Percentiles rank a stretch among this genome's conserved stretches.
phyloP scores from a whole-genome alignment of 2,888 invertebrate species.

The Rhagium mordax region DNA sequence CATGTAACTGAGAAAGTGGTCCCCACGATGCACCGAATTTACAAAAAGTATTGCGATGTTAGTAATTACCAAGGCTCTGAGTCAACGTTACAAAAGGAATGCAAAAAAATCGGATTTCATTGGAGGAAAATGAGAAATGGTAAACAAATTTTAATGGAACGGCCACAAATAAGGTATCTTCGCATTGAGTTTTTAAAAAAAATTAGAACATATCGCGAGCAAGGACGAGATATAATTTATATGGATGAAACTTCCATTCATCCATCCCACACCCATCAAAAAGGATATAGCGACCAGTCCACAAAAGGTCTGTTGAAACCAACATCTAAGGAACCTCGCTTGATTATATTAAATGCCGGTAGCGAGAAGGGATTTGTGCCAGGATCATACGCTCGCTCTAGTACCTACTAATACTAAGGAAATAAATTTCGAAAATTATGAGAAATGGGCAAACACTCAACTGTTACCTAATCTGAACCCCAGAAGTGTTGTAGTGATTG shows the following conservation, averaged over 20 bases:
- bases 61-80: too few relatives aligned
- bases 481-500: constrained; percentile 17
- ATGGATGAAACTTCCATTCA: constrained; percentile 25
- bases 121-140: constrained; percentile 8
- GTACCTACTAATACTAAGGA: constrained; percentile 36
- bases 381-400: constrained; percentile 28
- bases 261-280: constrained; percentile 32
- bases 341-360: constrained; percentile 43
- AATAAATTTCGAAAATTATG: constrained; percentile 42
- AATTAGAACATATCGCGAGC: constrained; percentile 18
- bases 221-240: constrained; percentile 15
- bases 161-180: neutral
- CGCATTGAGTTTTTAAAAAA: neutral
- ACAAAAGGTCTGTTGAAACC: constrained; percentile 37
- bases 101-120: neutral
- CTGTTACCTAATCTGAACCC: constrained; percentile 9
- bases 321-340: constrained; percentile 36
- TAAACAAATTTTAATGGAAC: constrained; percentile 8
- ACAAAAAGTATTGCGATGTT: too few relatives aligned
- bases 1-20: too few relatives aligned
- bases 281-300: constrained; percentile 43
- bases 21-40: too few relatives aligned
- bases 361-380: constrained; percentile 41
- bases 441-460: constrained; percentile 42
- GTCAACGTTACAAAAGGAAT: neutral